Evolutionary conservation across 2,797 vertebrate species (phyloP).

Genomic region (Buphagus erythrorhynchus): DNA sequence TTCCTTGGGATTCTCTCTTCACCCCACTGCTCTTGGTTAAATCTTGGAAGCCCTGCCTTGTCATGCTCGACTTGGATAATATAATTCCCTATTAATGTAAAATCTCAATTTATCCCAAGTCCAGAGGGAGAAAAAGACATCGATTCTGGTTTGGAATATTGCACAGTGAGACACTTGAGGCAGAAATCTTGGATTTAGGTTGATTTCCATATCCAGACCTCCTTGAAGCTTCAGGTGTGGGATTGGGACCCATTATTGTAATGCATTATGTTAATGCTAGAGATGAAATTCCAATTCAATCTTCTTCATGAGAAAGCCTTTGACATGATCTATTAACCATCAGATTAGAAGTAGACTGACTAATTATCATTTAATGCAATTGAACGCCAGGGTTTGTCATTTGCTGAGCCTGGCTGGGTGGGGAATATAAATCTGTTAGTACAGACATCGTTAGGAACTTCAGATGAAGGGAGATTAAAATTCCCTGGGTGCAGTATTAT

Average conservation of each 20-base stretch:
- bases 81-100: not conserved
- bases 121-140: not conserved
- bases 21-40: not conserved
- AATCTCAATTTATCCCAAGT: not conserved
- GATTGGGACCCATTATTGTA: not conserved
- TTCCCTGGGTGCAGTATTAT: constrained; percentile 48
- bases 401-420: not conserved
- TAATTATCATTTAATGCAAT: constrained; percentile 31
- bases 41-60: not conserved
- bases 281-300: constrained; percentile 9
- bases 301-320: not conserved
- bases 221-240: not conserved
- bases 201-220: not conserved
- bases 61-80: not conserved
- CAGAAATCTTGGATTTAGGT: not conserved
- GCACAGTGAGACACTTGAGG: not conserved
- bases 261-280: not conserved
- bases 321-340: constrained; percentile 24
- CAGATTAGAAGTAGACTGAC: not conserved
- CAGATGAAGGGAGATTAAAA: constrained; percentile 48
- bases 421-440: constrained; percentile 17
- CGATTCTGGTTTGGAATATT: not conserved
- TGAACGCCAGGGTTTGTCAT: not conserved
- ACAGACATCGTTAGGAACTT: not conserved
- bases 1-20: not conserved